These are phyloP conservation scores for Semnornis frantzii DNA, from an alignment of 2,113 vertebrate species.

Conservation along the genomic window DNA sequence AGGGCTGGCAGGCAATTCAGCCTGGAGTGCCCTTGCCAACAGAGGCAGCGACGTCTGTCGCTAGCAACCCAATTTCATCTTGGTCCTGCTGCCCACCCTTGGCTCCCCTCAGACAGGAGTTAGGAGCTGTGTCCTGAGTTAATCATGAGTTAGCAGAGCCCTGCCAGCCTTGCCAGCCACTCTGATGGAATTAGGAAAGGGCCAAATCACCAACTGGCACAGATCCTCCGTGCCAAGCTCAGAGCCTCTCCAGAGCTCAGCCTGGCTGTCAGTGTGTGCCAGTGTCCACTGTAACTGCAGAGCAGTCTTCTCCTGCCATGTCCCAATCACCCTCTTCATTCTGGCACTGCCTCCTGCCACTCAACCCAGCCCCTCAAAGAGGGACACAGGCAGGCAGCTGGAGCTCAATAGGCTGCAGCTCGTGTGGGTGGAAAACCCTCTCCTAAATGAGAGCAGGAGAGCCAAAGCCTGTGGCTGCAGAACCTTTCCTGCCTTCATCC, in stretches of 20 bases:
- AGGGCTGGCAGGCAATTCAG: background rate
- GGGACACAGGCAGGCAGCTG: slow-evolving; percentile 31
- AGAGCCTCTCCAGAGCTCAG: background rate
- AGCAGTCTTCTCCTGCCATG: background rate
- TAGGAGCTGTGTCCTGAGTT: background rate
- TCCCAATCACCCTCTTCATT: background rate
- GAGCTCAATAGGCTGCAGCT: slow-evolving; percentile 5
- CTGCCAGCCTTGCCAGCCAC: slow-evolving; percentile 13
- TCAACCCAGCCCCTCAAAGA: background rate
- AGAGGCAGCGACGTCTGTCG: background rate
- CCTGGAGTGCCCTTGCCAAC: background rate
- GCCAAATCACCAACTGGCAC: background rate
- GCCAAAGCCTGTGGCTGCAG: slow-evolving; percentile 7
- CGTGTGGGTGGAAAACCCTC: background rate
- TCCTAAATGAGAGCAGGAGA: background rate
- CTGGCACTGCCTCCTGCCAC: slow-evolving; percentile 23
- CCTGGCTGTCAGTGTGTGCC: background rate
- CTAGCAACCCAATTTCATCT: background rate
- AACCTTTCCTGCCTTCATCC: background rate
- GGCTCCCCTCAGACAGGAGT: background rate
- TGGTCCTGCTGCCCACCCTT: background rate
- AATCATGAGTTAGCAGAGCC: background rate
- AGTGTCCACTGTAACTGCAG: background rate
- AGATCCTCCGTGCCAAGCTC: background rate
- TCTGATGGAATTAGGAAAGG: background rate